phyloP scores from a whole-genome alignment of 2,888 invertebrate genomes.

The Lasiommata megera region DNA sequence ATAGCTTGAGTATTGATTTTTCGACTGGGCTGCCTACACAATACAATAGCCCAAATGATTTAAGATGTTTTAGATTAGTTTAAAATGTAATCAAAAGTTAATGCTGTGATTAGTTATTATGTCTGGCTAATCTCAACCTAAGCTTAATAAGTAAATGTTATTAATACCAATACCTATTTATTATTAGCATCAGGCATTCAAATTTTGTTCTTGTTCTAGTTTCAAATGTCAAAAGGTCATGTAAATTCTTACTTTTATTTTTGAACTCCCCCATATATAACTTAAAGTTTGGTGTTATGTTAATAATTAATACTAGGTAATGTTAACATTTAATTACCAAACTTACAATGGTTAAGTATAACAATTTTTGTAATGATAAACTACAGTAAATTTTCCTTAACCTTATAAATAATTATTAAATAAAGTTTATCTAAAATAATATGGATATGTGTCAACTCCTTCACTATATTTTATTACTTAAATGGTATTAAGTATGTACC shows the following conservation, averaged over 20 bases:
- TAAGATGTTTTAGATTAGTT: background rate
- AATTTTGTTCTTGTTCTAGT: constrained; percentile 11
- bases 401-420: too few species aligned
- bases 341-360: too few species aligned
- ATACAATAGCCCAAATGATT: constrained; percentile 43
- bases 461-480: too few species aligned
- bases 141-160: background rate
- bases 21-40: constrained; percentile 50
- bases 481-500: too few species aligned
- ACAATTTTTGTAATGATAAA: too few species aligned
- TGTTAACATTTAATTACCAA: too few species aligned
- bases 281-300: too few species aligned
- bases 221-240: constrained; percentile 36
- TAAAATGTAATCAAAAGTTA: background rate
- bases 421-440: too few species aligned
- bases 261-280: too few species aligned
- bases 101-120: background rate
- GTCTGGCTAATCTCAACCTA: background rate
- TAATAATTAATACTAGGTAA: too few species aligned
- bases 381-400: too few species aligned
- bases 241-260: background rate
- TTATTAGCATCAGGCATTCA: background rate
- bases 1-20: constrained; percentile 68
- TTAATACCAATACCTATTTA: background rate
- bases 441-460: too few species aligned